phyloP scores from a whole-genome alignment of 2,888 invertebrate species.

The Stenolophus ochropezus region DNA sequence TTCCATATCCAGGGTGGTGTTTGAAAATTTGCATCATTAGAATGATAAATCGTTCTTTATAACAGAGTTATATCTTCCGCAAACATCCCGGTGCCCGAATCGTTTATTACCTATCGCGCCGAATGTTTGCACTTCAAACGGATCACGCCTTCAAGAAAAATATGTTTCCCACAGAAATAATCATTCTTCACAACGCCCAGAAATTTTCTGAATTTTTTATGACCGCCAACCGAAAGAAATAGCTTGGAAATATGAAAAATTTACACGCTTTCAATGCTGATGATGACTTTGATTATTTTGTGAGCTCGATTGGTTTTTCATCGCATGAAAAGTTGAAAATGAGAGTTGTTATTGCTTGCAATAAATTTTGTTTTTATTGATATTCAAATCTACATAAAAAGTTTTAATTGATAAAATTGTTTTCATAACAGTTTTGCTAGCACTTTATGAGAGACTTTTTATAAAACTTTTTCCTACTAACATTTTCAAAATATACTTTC shows the following conservation, averaged over 20 bases:
- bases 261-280: constrained; percentile 13
- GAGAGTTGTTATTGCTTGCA: not conserved
- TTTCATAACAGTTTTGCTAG: no score
- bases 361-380: not conserved
- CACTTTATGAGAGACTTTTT: no score
- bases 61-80: constrained; percentile 41
- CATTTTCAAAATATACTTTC: no score
- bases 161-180: constrained; percentile 55
- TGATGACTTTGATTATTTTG: constrained; percentile 28
- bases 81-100: constrained; percentile 42
- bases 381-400: no score
- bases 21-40: constrained; percentile 54
- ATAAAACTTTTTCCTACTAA: no score
- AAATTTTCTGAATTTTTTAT: constrained; percentile 54
- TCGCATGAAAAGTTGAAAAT: constrained; percentile 17
- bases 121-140: constrained; percentile 49
- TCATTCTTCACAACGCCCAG: constrained; percentile 37
- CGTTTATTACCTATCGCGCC: constrained; percentile 51
- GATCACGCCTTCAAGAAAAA: constrained; percentile 46
- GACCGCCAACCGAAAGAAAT: constrained; percentile 36
- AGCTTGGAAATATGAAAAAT: constrained; percentile 28
- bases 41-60: constrained; percentile 55
- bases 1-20: not conserved
- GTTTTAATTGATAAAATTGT: no score
- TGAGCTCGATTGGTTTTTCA: constrained; percentile 9